Conservation (phyloP, 2,797 vertebrate species). For the Molossus alvarezi region DNA sequence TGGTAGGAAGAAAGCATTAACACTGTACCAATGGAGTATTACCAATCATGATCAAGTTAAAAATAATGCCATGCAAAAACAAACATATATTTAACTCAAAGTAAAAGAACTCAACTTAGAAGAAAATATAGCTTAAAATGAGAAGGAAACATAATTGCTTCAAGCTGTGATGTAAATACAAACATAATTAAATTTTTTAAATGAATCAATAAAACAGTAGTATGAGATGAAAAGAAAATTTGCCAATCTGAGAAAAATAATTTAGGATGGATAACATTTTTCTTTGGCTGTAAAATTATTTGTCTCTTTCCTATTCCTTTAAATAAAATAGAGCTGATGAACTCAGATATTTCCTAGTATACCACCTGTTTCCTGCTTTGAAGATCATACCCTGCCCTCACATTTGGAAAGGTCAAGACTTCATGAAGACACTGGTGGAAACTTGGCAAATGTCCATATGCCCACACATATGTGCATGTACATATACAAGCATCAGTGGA, state of each 20-base stretch:
- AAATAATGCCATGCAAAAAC: conserved; percentile 22
- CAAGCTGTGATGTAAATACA: not conserved
- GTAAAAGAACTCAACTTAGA: not conserved
- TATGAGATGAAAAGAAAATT: conserved; percentile 25
- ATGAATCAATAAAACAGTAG: not conserved
- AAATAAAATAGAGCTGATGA: conserved; percentile 25
- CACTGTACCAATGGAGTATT: not conserved
- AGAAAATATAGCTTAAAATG: conserved; percentile 21
- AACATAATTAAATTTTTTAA: conserved; percentile 51
- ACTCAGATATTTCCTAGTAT: not conserved
- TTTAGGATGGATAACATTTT: not conserved
- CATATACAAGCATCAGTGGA: not conserved
- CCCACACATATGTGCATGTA: not conserved
- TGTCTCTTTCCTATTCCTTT: not conserved
- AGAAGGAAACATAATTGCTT: not conserved
- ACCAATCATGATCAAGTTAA: not conserved
- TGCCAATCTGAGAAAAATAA: conserved; percentile 7
- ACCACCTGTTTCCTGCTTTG: conserved; percentile 16
- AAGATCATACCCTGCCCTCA: not conserved
- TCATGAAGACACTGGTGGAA: not conserved
- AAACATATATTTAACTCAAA: conserved; percentile 16
- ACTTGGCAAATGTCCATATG: not conserved
- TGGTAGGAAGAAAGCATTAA: not conserved
- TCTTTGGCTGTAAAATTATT: not conserved
- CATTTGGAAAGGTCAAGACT: conserved; percentile 22